phyloP scores from a whole-genome alignment of 1,140 invertebrate genomes.

The Ctenoplectra terminalis region DNA sequence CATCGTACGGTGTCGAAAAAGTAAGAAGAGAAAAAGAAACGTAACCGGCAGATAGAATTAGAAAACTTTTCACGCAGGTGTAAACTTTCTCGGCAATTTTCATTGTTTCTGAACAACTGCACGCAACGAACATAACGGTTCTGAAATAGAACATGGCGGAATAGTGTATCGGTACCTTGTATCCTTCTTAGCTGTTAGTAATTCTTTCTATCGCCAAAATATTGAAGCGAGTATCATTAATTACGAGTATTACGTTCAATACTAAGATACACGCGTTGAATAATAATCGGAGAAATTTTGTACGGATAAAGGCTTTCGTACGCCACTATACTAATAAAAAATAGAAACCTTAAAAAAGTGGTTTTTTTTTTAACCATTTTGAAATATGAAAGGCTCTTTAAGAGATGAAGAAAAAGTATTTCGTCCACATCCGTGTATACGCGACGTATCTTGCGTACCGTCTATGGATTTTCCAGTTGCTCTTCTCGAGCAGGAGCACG shows the following conservation, averaged over 20 bases:
- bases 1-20: not conserved
- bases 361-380: too few species aligned
- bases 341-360: too few species aligned
- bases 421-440: not conserved
- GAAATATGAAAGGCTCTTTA: not conserved
- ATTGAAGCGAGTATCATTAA: too few species aligned
- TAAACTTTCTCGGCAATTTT: slow-evolving; percentile 20
- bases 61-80: slow-evolving; percentile 20
- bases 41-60: not conserved
- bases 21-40: not conserved
- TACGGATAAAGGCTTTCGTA: too few species aligned
- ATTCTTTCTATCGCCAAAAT: too few species aligned
- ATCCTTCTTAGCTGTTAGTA: too few species aligned
- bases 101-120: slow-evolving; percentile 19
- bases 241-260: too few species aligned
- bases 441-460: not conserved
- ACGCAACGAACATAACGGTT: slow-evolving; percentile 9
- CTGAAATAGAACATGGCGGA: not conserved
- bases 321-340: too few species aligned
- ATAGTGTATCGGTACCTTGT: too few species aligned
- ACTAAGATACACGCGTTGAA: too few species aligned
- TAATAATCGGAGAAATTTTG: too few species aligned
- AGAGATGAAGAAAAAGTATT: not conserved
- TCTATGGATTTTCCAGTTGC: not conserved
- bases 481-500: not conserved